A percentile compares a stretch with the other conserved stretches of the same genome.
Conservation (phyloP, 2,797 vertebrate species). For the Arrhamphus sclerolepis region DNA sequence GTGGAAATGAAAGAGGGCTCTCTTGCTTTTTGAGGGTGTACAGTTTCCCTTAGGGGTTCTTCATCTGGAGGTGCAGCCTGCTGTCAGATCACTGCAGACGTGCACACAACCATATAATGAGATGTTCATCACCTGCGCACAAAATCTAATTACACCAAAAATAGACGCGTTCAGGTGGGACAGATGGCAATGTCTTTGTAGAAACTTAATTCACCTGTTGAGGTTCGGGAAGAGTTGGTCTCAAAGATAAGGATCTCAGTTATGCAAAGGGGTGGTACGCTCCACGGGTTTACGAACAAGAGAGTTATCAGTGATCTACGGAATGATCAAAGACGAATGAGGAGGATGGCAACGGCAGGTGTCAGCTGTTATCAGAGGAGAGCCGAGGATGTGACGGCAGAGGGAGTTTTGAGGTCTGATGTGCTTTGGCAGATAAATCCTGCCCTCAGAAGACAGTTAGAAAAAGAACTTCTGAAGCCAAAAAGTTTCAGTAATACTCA, state of each 20-base stretch:
- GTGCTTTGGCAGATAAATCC: slow-evolving; percentile 12
- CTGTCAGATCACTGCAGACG: slow-evolving; percentile 19
- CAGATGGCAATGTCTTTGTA: slow-evolving; percentile 46
- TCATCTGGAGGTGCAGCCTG: slow-evolving; percentile 45
- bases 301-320: slow-evolving; percentile 39
- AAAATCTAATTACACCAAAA: slow-evolving; percentile 52
- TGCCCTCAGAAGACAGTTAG: neutral
- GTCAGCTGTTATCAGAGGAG: slow-evolving; percentile 49
- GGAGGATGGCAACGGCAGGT: slow-evolving; percentile 37
- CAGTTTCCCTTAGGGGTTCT: slow-evolving; percentile 15
- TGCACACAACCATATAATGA: slow-evolving; percentile 18
- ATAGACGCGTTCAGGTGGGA: slow-evolving; percentile 28
- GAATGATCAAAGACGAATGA: slow-evolving; percentile 41
- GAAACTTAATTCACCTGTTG: slow-evolving; percentile 47
- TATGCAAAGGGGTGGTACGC: slow-evolving; percentile 18
- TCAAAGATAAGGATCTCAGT: slow-evolving; percentile 27
- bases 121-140: slow-evolving; percentile 50
- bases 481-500: too few species aligned
- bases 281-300: slow-evolving; percentile 16
- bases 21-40: slow-evolving; percentile 21
- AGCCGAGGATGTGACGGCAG: slow-evolving; percentile 25
- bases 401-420: neutral
- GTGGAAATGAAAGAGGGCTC: slow-evolving; percentile 60
- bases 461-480: neutral
- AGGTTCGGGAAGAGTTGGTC: slow-evolving; percentile 10